Conservation (phyloP, 2,797 vertebrate species). For the Alfaro cultratus region DNA sequence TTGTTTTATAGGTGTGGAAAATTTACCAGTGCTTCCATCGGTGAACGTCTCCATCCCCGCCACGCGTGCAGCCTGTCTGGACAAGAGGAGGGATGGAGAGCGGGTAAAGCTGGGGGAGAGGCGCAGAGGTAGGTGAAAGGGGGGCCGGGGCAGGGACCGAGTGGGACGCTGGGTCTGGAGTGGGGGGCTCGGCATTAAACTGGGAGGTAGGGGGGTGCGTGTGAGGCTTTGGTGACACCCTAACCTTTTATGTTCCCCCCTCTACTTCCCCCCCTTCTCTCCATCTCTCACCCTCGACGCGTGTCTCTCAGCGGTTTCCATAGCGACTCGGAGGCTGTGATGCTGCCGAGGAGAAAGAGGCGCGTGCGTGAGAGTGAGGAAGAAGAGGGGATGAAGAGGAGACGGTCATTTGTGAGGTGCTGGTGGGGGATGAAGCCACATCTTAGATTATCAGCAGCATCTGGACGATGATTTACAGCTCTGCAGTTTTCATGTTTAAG, state of each 20-base stretch:
- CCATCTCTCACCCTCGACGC: constrained; percentile 65
- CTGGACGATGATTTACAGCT: neutral
- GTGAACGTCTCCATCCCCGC: constrained; percentile 90
- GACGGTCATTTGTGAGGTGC: constrained; percentile 42
- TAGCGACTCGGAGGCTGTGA: constrained; percentile 77
- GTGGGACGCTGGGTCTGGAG: constrained; percentile 57
- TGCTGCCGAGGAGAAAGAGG: constrained; percentile 71
- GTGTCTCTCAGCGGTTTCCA: constrained; percentile 79
- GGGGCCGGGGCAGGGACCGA: constrained; percentile 7
- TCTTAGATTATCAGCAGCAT: constrained; percentile 38
- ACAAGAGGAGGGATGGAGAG: constrained; percentile 80
- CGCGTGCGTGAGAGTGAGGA: constrained; percentile 61
- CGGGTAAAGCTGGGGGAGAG: constrained; percentile 65
- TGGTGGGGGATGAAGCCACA: constrained; percentile 11
- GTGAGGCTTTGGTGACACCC: constrained; percentile 70
- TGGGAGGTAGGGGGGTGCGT: constrained; percentile 33
- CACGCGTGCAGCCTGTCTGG: constrained; percentile 84
- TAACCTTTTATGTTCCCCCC: constrained; percentile 74
- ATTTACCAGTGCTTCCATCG: constrained; percentile 92
- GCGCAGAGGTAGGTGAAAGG: constrained; percentile 67
- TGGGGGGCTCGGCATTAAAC: constrained; percentile 72
- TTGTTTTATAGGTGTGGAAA: constrained; percentile 67
- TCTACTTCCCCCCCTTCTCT: constrained; percentile 49
- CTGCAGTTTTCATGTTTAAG: constrained; percentile 8
- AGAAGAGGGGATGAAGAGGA: constrained; percentile 39